These are phyloP conservation scores for Tetraodon nigroviridis DNA, from an alignment of 2,113 vertebrate species.

Conservation along the genomic window DNA sequence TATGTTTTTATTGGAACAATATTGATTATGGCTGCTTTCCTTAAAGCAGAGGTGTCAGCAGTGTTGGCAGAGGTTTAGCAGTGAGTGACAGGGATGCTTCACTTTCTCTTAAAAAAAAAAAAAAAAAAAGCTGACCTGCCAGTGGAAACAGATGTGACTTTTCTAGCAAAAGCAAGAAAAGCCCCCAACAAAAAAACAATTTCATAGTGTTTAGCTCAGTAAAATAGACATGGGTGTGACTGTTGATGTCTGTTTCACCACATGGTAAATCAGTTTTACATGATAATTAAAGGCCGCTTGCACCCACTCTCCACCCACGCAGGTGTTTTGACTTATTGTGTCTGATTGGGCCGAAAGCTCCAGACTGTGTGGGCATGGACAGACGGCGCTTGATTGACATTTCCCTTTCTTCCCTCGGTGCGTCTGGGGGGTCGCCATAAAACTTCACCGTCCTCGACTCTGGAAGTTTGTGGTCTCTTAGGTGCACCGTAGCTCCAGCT, in stretches of 20 bases:
- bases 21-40: neutral
- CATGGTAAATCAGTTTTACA: neutral
- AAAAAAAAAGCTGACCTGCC: too few species aligned
- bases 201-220: neutral
- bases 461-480: neutral
- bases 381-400: neutral
- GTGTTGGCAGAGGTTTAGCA: constrained; percentile 1
- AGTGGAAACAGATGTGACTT: too few species aligned
- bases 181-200: neutral
- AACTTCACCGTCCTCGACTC: neutral
- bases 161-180: too few species aligned
- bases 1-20: neutral
- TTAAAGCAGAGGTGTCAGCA: neutral
- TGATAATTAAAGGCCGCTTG: neutral
- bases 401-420: too few species aligned
- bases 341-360: neutral
- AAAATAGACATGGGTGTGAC: neutral
- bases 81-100: constrained; percentile 21
- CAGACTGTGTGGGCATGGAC: neutral
- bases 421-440: neutral
- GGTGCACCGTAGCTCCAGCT: neutral
- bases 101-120: too few species aligned
- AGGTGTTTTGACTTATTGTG: constrained; percentile 1
- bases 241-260: neutral
- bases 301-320: neutral